Evolutionary conservation across 2,113 vertebrate genomes (phyloP), one percentile per base, ranked within the genome.

Genomic region (Nansenia antarctica): DNA sequence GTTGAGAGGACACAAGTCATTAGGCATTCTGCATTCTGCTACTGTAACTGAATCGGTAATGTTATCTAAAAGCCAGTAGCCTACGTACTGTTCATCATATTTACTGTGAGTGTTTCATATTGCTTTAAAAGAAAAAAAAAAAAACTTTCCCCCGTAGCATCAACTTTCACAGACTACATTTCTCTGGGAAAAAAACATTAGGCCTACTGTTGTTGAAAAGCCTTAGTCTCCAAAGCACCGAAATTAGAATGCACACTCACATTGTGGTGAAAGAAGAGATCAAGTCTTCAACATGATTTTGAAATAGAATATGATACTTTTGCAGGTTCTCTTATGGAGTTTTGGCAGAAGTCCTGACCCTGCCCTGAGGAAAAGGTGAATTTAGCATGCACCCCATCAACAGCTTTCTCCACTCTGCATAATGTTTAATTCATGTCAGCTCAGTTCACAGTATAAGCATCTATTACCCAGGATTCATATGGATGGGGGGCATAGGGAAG

Each of bases 241-340:
- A 76, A 85, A 90, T 91, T 84, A 90, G 74, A 82, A 90, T 87
- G 89, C 86, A 76, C 62, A 64, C 82, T 90, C 88, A 89, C 86
- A 85, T 73, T 9, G 86, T 71, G 78, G 42, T 73, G 76, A 89
- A 85, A 87, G 80, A 80, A 11, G 80, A 83, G 81, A 80, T 80
- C 49, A 74, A 73, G 65, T 62, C 78, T 26, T 67, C 64, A 49
- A 3, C 12, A 29, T 29, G 26, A 55, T 82, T 85, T 65, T 76
- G 82, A 79, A 88, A 90, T 80, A 65, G 69, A 87, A 88, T 77
- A 75, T 57, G 80, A 78, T 77, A 77, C 77, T 80, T 78, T 49
- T 87, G 69, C 55, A 74, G 77, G 59, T 70, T 77, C 62, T 66
- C 64, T 68, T 61, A 62, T 73, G 9, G 30, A 72, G 62, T 42